Base-by-base conservation (phyloP, 2,113 vertebrate species). In the Pygoscelis adeliae region DNA sequence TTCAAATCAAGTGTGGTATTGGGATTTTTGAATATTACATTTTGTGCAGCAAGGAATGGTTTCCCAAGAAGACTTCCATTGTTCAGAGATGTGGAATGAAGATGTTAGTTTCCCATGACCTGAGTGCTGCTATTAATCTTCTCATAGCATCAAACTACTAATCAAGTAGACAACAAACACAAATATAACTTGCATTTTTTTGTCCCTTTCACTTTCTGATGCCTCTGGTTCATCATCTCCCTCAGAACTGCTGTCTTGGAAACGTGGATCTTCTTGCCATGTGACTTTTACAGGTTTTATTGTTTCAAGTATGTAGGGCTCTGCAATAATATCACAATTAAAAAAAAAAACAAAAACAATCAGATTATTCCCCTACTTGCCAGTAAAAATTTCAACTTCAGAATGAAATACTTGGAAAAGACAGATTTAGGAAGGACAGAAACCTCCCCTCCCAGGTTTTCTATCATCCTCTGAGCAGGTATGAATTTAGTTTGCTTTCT, bases 241-340 rank as follows among this genome's bases (percentile, higher is more conserved):
- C 76, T 99, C 99, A 19, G 99, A 99, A 97, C 99, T 99, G 98
- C 99, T 99, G 90, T 99, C 99, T 44, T 98, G 98, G 95, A 99
- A 99, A 92, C 93, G 98, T 55, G 98, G 98, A 91, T 99, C 98
- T 88, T 97, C 98, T 80, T 99, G 99, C 99, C 99, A 99, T 4
- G 98, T 84, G 61, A 98, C 94, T 97, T 98, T 98, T 9, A 97
- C 91, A 3, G 95, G 94, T 81, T 98, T 98, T 90, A 99, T 96
- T 47, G 79, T 77, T 97, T 98, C 98, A 46, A 97, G 44, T 74
- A 95, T 70, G 16, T 99, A 99, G 34, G 98, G 95, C 16, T 98
- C 99, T 98, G 65, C 42, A 97, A 94, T 18, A 87, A 6, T 19
- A 83, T 19, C 26, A 62, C 20, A n/a, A 44, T 44, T 55, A 19